Percentiles rank a stretch among this genome's conserved stretches.
Conservation (phyloP, 1,140 invertebrate species). For the Pomacea maculata region DNA sequence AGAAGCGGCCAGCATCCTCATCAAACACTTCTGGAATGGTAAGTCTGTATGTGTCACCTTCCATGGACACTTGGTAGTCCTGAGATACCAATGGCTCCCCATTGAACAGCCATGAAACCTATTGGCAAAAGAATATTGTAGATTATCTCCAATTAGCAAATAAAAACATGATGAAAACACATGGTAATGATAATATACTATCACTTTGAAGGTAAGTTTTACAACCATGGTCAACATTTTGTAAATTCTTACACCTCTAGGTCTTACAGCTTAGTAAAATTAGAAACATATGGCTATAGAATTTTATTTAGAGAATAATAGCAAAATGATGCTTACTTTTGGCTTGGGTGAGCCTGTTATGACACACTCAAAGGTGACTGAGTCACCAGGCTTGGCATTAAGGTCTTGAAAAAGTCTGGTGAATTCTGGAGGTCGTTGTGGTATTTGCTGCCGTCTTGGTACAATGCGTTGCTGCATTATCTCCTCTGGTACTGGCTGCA, state of each 20-base stretch:
- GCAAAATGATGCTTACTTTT: constrained; percentile 68
- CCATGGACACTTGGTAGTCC: constrained; percentile 76
- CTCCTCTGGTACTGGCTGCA: constrained; percentile 66
- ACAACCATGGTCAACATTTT: no score
- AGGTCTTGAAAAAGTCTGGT: constrained; percentile 60
- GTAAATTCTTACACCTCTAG: no score
- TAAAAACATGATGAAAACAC: no score
- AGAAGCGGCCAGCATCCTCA: constrained; percentile 63
- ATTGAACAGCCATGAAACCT: constrained; percentile 80
- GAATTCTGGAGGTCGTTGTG: constrained; percentile 62
- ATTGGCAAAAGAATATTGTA: constrained; percentile 25
- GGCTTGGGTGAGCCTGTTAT: constrained; percentile 78
- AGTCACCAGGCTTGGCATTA: constrained; percentile 66
- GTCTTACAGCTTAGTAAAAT: no score
- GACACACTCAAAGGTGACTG: constrained; percentile 77
- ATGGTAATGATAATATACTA: no score
- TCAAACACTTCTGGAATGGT: constrained; percentile 65
- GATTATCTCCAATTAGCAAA: not conserved
- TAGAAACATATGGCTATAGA: no score
- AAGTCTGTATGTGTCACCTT: constrained; percentile 76
- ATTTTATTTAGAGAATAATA: no score
- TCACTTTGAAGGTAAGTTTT: no score
- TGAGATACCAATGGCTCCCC: constrained; percentile 75
- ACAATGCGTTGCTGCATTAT: constrained; percentile 40
- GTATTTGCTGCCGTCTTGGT: constrained; percentile 36